Evolutionary conservation across 2,797 vertebrate species (phyloP), one percentile per base, ranked within the genome.

Genomic region (Xiphorhynchus erythropygius): DNA sequence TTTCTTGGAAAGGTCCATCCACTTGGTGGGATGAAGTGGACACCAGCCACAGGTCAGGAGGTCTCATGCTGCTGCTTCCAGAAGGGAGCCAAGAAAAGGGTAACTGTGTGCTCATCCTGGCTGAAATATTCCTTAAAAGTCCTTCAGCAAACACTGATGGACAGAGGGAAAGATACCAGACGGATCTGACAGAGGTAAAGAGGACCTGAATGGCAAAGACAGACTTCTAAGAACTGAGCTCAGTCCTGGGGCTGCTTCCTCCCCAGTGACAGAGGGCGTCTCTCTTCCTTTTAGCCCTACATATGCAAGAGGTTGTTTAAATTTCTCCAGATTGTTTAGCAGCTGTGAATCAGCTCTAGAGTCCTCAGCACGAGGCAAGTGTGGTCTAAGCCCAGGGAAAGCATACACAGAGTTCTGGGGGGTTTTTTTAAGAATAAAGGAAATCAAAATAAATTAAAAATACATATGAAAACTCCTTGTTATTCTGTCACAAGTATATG

Each of bases 401-500:
- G 37, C 44, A 42, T 25, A 11, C 12, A 17, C 14, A n/a, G 44
- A 47, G 25, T 27, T 41, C 5, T 52, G 35, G 52, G 33, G 30
- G 49, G 53, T 60, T 80, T 71, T 62, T 18, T 7, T 0, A 73
- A 60, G 74, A 73, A 60, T 79, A 90, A 84, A 79, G 47, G 53
- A 90, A 90, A 90, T 79, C 67, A 90, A 85, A 96, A 96, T 95
- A 97, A 97, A 97, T 96, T 92, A 96, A 96, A 96, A 96, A 89
- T 96, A 95, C 95, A 97, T 71, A 96, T 91, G 94, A 95, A 96
- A 93, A 91, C 86, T 94, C 96, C 94, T 96, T 94, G 93, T 95
- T 96, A 92, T 96, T 96, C 97, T 97, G 98, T 97, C 98, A 97
- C 85, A 19, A 65, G 89, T 89, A 93, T 96, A 98, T 97, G 98